Base-by-base conservation (phyloP, 1,140 invertebrate genomes). In the Bradynema listronoti region DNA sequence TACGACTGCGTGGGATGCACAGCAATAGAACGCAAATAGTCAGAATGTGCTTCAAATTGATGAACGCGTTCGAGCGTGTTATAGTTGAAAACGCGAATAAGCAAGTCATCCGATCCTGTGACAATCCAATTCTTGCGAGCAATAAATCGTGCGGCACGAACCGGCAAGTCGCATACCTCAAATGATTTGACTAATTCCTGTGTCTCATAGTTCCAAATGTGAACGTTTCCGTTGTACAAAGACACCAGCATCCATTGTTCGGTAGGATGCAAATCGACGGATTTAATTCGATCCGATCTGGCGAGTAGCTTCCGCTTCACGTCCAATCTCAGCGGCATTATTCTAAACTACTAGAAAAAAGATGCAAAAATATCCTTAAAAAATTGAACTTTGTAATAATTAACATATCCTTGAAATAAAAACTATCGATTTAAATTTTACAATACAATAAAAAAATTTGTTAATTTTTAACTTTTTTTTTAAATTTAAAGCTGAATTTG, bases 171-270 rank as follows among this genome's bases (percentile, higher is more conserved):
- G 80, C 93, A 97, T 55, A 79, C 84, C 81, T 89, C 91, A 82
- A 96, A 94, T 30, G 89, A 88, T 80, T 96, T 96, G 33, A 94
- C 88, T 22, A 91, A 80, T 72, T 85, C 85, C 79, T 84, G 77
- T 34, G 75, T 78, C 14, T 98, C 93, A 83, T 91, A 87, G 79
- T 98, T 97, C 92, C 94, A 99, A 73, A 99, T 89, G 81, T 98
- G 93, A 60, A 97, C 91, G 81, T 96, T 90, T 63, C 95, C 95
- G 82, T 91, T 95, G 82, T 99, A 99, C 2, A 99, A 82, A 25
- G 91, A 91, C 63, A 90, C 92, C 29, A 98, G 83, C 85, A 98
- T 90, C 94, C 94, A 99, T 72, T 91, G 91, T 77, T 98, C 94
- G 16, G 86, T 85, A 7, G 93, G 92, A 81, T 99, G 94, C 56